Evolutionary conservation across 2,888 invertebrate genomes (phyloP), one percentile per base, ranked within the genome.

Genomic region (Drosophila testacea): DNA sequence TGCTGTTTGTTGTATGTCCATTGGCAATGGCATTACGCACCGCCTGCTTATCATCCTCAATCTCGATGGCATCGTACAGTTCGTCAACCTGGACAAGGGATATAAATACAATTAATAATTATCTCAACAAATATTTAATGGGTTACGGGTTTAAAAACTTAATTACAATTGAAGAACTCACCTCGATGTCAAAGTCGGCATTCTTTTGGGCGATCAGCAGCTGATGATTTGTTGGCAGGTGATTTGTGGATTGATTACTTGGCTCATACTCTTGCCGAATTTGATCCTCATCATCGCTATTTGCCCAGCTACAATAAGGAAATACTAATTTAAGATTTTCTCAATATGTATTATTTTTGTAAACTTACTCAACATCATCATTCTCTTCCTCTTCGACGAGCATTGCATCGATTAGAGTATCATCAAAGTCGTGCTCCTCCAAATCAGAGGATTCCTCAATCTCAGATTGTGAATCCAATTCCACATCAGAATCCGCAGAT

Each of bases 51-150:
- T 91, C 94, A 71, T 96, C 96, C 76, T 96, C 95, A 73, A 95
- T 93, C 66, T 96, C 96, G 55, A 96, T 94, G 81, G 95, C 95
- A 90, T 96, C 96, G 90, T 96, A 96, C 1, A 96, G 93, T 69
- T 95, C 95, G 81, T 95, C 93, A 5, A 96, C 95, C 95, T 95
- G 87, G 11, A 7, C 6, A 13, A 9, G 0, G 2, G 1, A 10
- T 22, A 22, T 34, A 16, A 34, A 13, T 4, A 32, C 22, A 41
- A 54, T 54, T 22, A 10, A 11, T 2, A 30, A 4, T 32, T 2
- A 22, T 9, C 6, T 22, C 22, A 22, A 22, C 22, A 22, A 22
- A 27, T 34, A 1, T 2, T 7, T 48, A 54, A 22, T 10, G 16
- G 16, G 16, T 16, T 16, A 16, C 16, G 16, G 16, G 16, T 16